Evolutionary conservation across 2,113 vertebrate species (phyloP).

Genomic region (Acrocephalus kingi): DNA sequence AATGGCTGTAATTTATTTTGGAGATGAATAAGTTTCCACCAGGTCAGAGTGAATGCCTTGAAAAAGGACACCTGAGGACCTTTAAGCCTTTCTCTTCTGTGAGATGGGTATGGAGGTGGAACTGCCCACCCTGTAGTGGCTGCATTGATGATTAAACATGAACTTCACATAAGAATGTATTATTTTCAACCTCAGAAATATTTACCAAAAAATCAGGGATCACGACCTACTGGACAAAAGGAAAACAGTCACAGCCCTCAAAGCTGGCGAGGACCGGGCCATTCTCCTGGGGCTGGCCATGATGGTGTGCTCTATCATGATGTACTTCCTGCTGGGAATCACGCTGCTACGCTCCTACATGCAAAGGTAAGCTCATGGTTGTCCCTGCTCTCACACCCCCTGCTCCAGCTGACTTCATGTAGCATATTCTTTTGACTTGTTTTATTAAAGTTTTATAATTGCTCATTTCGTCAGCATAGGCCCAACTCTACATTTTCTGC

Average conservation of each 20-base stretch:
- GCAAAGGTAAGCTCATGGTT: conserved; percentile 79
- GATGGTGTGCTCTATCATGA: conserved; percentile 91
- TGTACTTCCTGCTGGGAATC: conserved; percentile 94
- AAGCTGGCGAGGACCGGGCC: conserved; percentile 92
- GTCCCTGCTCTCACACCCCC: not conserved
- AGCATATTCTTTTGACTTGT: not conserved
- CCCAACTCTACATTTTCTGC: not conserved
- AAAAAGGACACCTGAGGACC: conserved; percentile 30
- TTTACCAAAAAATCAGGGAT: conserved; percentile 92
- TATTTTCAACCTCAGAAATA: conserved; percentile 85
- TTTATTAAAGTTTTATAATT: not conserved
- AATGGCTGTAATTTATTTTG: conserved; percentile 40
- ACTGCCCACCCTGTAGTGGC: not conserved
- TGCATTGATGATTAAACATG: conserved; percentile 16
- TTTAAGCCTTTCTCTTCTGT: not conserved
- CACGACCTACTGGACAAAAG: conserved; percentile 92
- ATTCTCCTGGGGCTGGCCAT: conserved; percentile 91
- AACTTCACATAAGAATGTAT: conserved; percentile 70
- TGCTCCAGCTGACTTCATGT: not conserved
- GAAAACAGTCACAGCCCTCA: conserved; percentile 92
- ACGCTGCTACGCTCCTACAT: conserved; percentile 90
- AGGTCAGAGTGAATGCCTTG: conserved; percentile 36
- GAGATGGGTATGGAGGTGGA: conserved; percentile 19
- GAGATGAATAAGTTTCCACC: conserved; percentile 23
- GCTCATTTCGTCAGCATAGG: not conserved